Evolutionary conservation across 2,888 invertebrate genomes (phyloP).

Genomic region (Nomada flava): DNA sequence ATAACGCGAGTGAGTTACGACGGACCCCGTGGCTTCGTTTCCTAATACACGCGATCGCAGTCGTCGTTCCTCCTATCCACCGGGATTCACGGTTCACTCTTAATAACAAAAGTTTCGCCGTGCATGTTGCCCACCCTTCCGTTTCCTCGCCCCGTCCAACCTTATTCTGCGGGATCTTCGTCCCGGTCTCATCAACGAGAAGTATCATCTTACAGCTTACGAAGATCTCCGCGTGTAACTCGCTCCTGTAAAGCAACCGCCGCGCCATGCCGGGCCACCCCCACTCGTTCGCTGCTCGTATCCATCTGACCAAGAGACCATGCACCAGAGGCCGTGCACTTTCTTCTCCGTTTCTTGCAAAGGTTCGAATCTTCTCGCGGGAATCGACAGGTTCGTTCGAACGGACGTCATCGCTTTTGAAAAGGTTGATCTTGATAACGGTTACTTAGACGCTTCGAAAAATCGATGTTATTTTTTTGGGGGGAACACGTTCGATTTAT

Average conservation of each 20-base stretch:
- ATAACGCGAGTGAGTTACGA: slow-evolving; percentile 56
- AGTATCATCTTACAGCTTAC: slow-evolving; percentile 78
- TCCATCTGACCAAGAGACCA: slow-evolving; percentile 28
- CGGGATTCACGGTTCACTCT: slow-evolving; percentile 62
- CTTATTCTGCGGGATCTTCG: slow-evolving; percentile 56
- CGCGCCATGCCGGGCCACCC: slow-evolving; percentile 20
- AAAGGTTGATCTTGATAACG: slow-evolving; percentile 39
- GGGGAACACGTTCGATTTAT: not conserved
- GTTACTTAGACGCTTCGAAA: not conserved
- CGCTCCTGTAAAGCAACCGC: slow-evolving; percentile 69
- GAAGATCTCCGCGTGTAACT: slow-evolving; percentile 75
- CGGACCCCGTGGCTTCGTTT: slow-evolving; percentile 64
- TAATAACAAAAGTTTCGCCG: slow-evolving; percentile 74
- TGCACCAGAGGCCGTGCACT: slow-evolving; percentile 65
- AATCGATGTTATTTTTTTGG: not conserved
- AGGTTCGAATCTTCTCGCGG: slow-evolving; percentile 43
- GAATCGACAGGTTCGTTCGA: not conserved
- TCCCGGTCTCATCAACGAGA: slow-evolving; percentile 61
- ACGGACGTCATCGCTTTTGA: slow-evolving; percentile 25
- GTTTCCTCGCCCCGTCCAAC: not conserved
- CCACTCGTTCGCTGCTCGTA: slow-evolving; percentile 38
- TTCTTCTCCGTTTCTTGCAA: slow-evolving; percentile 62
- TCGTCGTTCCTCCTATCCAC: slow-evolving; percentile 54
- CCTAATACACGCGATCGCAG: slow-evolving; percentile 68
- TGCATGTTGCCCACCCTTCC: slow-evolving; percentile 37